Base-by-base conservation (phyloP, 1,140 invertebrate genomes). In the Capitella teleta region DNA sequence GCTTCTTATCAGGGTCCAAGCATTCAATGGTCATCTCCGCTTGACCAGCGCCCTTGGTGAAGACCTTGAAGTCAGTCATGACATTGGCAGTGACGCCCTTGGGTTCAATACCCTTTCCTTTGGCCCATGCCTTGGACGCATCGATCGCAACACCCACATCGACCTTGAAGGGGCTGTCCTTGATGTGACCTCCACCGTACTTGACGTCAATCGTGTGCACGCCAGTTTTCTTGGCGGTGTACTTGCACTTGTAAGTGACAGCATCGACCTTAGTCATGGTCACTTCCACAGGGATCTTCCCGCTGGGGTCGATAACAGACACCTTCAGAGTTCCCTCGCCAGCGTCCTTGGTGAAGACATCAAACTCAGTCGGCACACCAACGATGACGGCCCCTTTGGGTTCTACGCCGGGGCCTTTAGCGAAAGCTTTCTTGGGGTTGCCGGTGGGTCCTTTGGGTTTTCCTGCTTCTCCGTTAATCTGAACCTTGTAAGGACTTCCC, bases 191-290 rank as follows among this genome's bases (percentile, higher is more conserved):
- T 28, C 65, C 67, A 32, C 62, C 64, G 51, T 94, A 97, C 66
- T 95, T 95, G 57, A 98, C 79, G 62, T 88, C 91, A 71, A 96
- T 82, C 68, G 86, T 91, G 66, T 97, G 97, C 70, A 93, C 86
- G 47, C 94, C 93, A 6, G 89, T 85, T 34, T 88, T 82, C 18
- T 92, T 70, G 0, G 93, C 93, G 5, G 61, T 47, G 52, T 72
- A 72, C 12, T 56, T 51, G 55, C 65, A 67, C 34, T 66, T 63
- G 43, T 63, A 70, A 0, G 55, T 59, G 18, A 36, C 61, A 37
- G 62, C 59, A 28, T 67, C 59, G 16, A 58, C 61, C 23, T 60
- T 61, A 1, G 59, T 55, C 42, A 57, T 61, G 6, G 40, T 54
- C 1, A 63, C 47, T 43, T 68, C 61, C 19, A 55, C 45, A 16